phyloP scores from a whole-genome alignment of 2,797 vertebrate genomes.

The Pelodytes ibericus region DNA sequence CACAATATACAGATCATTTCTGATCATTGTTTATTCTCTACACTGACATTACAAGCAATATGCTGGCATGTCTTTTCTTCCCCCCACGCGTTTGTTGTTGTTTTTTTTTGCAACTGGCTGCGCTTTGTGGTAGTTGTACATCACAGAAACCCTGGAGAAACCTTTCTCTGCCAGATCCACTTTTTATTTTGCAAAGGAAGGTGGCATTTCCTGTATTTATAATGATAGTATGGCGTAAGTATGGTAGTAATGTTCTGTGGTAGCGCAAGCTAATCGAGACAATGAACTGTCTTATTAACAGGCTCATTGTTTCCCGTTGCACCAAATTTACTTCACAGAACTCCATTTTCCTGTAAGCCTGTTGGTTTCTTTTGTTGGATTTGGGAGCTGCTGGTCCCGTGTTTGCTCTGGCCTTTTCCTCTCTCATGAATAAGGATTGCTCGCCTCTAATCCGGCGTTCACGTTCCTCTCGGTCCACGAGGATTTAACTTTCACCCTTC shows the following conservation, averaged over 20 bases:
- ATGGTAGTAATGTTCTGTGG: neutral
- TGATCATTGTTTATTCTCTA: too few relatives aligned
- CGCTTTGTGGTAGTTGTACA: too few relatives aligned
- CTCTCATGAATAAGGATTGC: slow-evolving; percentile 47
- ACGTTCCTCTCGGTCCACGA: slow-evolving; percentile 3
- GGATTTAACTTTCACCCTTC: slow-evolving; percentile 41
- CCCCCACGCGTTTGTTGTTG: too few relatives aligned
- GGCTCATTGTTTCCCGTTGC: neutral
- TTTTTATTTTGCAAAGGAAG: too few relatives aligned
- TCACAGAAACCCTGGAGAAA: too few relatives aligned
- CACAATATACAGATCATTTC: too few relatives aligned
- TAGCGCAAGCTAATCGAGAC: neutral
- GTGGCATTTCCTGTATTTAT: too few relatives aligned
- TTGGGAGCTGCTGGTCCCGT: neutral
- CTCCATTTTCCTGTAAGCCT: slow-evolving; percentile 7
- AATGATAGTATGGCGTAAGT: neutral
- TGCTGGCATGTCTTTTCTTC: too few relatives aligned
- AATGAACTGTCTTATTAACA: neutral
- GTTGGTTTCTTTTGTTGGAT: neutral
- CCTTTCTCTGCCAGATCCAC: too few relatives aligned
- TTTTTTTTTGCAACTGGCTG: too few relatives aligned
- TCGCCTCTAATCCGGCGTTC: slow-evolving; percentile 38
- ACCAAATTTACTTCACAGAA: slow-evolving; percentile 11
- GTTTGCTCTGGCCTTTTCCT: slow-evolving; percentile 39
- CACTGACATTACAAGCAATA: too few relatives aligned